A percentile compares a stretch with the other conserved stretches of the same genome.
Evolutionary conservation across 2,797 vertebrate genomes (phyloP).

Genomic region (Pristis pectinata): DNA sequence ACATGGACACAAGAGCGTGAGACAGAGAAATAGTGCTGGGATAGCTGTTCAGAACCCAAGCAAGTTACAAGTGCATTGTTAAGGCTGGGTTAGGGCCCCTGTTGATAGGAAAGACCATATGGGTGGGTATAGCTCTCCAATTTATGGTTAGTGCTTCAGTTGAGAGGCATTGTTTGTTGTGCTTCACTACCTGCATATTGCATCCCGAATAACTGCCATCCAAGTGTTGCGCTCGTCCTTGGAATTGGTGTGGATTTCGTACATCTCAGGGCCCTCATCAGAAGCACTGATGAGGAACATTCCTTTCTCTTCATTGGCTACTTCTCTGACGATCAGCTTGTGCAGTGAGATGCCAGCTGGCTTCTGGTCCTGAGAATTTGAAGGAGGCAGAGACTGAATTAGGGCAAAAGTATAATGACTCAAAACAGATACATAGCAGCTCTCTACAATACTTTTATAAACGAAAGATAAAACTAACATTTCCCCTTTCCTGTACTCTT

Average conservation of each 20-base stretch:
- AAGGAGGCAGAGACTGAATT: not conserved
- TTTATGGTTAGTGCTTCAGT: not conserved
- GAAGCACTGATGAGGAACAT: slow-evolving; percentile 85
- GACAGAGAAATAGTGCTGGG: too few species aligned
- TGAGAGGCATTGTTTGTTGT: not conserved
- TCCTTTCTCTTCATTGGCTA: slow-evolving; percentile 78
- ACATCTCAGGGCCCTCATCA: slow-evolving; percentile 75
- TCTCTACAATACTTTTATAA: not conserved
- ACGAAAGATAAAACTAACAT: not conserved
- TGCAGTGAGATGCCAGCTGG: slow-evolving; percentile 76
- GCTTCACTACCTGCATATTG: slow-evolving; percentile 67
- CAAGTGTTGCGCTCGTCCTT: slow-evolving; percentile 72
- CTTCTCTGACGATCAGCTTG: slow-evolving; percentile 82
- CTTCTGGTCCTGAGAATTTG: slow-evolving; percentile 71
- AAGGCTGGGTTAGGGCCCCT: not conserved
- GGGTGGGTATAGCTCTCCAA: not conserved
- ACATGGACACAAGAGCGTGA: not conserved
- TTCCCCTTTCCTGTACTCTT: not conserved
- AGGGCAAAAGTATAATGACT: not conserved
- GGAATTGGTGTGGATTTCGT: slow-evolving; percentile 77
- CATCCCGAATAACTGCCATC: slow-evolving; percentile 72
- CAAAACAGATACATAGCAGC: not conserved
- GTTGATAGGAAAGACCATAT: too few species aligned
- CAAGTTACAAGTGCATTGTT: not conserved
- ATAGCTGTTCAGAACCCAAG: not conserved